phyloP scores from a whole-genome alignment of 2,113 vertebrate species.

The Scophthalmus maximus region DNA sequence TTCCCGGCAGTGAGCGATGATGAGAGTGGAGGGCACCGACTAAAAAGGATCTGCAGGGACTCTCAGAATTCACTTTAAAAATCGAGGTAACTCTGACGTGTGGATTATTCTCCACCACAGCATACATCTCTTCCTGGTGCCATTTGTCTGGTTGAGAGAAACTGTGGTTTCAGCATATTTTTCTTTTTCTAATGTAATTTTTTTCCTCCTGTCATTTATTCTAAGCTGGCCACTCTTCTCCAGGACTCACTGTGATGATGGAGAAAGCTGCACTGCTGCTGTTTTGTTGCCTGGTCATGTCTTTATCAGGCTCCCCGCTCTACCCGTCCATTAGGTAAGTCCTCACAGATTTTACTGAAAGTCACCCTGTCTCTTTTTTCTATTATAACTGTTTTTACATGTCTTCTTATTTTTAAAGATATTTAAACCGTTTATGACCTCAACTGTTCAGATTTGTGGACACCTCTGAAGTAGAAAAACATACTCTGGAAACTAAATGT shows the following conservation, averaged over 20 bases:
- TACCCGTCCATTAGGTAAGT: conserved; percentile 89
- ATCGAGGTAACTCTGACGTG: conserved; percentile 43
- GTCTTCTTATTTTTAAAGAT: conserved; percentile 24
- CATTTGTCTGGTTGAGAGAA: conserved; percentile 43
- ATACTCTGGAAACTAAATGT: not conserved
- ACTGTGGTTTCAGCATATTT: conserved; percentile 59
- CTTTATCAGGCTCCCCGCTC: conserved; percentile 82
- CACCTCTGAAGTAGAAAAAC: not conserved
- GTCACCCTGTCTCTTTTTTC: not conserved
- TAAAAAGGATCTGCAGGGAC: conserved; percentile 42
- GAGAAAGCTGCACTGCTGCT: conserved; percentile 86
- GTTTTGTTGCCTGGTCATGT: conserved; percentile 85
- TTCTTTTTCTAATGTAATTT: conserved; percentile 67
- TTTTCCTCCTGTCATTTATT: conserved; percentile 60
- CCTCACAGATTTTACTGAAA: conserved; percentile 12
- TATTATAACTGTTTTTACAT: not conserved
- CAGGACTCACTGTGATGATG: conserved; percentile 81
- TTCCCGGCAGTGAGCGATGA: conserved; percentile 50
- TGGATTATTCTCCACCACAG: not conserved
- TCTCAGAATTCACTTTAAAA: conserved; percentile 13
- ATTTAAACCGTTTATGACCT: not conserved
- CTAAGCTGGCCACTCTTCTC: conserved; percentile 50
- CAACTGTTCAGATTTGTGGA: not conserved
- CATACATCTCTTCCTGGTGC: conserved; percentile 8
- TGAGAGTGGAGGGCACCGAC: conserved; percentile 21